Evolutionary conservation across 2,113 vertebrate species (phyloP).

Genomic region (Tupaia chinensis): DNA sequence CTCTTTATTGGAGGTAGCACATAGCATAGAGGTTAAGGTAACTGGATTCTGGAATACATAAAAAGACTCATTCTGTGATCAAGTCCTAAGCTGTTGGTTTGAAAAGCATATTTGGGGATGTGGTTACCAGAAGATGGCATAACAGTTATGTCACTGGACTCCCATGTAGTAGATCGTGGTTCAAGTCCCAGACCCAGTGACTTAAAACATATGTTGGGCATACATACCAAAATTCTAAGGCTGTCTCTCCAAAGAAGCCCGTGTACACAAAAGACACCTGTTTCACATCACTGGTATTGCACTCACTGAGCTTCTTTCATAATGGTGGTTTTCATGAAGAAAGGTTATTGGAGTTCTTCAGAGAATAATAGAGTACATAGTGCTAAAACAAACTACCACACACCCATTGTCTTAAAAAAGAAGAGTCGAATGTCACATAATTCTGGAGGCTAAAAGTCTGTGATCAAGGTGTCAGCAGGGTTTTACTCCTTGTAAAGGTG

Average conservation of each 20-base stretch:
- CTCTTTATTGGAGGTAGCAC: too few relatives aligned
- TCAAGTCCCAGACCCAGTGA: too few relatives aligned
- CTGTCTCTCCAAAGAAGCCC: background rate
- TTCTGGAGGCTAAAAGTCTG: background rate
- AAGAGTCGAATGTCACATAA: background rate
- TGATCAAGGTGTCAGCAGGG: background rate
- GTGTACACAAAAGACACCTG: background rate
- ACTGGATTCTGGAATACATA: too few relatives aligned
- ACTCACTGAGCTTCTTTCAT: background rate
- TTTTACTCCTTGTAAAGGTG: background rate
- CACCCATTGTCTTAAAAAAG: background rate
- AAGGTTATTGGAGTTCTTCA: background rate
- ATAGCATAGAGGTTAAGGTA: too few relatives aligned
- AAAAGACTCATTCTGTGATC: too few relatives aligned
- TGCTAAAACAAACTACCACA: background rate
- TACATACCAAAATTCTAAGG: background rate
- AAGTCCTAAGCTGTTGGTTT: too few relatives aligned
- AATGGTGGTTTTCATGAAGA: background rate
- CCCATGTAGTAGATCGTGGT: too few relatives aligned
- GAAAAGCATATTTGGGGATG: too few relatives aligned
- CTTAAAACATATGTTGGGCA: too few relatives aligned
- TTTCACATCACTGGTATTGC: background rate
- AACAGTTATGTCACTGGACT: too few relatives aligned
- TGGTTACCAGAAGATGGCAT: too few relatives aligned
- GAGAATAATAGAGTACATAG: background rate